phyloP scores from a whole-genome alignment of 2,888 invertebrate species.

The Eurois occulta region DNA sequence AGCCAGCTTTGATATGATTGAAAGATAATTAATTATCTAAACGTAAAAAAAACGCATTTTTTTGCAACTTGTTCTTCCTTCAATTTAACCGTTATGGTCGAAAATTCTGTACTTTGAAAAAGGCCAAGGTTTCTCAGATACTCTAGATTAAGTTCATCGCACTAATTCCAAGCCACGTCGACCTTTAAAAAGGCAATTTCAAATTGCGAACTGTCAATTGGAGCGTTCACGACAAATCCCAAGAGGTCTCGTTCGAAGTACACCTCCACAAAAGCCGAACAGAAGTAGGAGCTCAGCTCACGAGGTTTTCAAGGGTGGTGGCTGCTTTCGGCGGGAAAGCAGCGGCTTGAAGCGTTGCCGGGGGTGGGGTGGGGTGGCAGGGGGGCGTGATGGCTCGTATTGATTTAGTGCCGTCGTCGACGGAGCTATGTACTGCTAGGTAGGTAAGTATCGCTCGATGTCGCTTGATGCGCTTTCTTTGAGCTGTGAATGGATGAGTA shows the following conservation, averaged over 20 bases:
- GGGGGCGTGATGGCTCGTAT: conserved; percentile 90
- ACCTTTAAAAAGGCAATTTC: conserved; percentile 77
- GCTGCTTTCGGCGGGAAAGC: conserved; percentile 90
- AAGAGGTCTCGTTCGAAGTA: conserved; percentile 88
- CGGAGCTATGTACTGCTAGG: conserved; percentile 88
- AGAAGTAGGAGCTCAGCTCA: conserved; percentile 91
- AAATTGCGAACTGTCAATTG: conserved; percentile 88
- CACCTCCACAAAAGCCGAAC: conserved; percentile 90
- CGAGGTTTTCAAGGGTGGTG: conserved; percentile 91
- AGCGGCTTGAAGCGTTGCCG: conserved; percentile 79
- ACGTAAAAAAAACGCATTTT: neutral
- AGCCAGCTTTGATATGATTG: neutral
- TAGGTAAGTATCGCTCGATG: conserved; percentile 85
- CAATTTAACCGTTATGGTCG: too few species aligned
- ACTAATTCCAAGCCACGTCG: conserved; percentile 58
- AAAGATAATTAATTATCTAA: neutral
- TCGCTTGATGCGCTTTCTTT: conserved; percentile 90
- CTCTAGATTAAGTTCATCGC: conserved; percentile 30
- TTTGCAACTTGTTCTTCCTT: neutral
- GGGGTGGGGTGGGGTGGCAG: conserved; percentile 73
- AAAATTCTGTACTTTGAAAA: neutral
- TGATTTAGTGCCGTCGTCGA: conserved; percentile 91
- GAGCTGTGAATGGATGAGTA: conserved; percentile 68
- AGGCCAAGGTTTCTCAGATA: conserved; percentile 13
- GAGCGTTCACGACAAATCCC: conserved; percentile 86